phyloP scores from a whole-genome alignment of 2,888 invertebrate genomes.

The Sepiola atlantica region DNA sequence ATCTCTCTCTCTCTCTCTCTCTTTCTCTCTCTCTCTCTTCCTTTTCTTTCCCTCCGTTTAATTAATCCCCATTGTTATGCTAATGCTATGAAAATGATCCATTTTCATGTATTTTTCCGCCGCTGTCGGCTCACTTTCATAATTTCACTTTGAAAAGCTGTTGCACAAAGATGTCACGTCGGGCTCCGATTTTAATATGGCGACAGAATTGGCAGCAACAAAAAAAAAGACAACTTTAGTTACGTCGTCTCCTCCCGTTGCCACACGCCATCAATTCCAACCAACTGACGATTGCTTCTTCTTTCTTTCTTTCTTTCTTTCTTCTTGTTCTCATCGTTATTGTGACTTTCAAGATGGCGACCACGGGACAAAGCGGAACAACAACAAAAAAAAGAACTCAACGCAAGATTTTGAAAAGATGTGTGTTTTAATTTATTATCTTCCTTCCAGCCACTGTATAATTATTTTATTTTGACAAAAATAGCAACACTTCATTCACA shows the following conservation, averaged over 20 bases:
- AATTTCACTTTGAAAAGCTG: neutral
- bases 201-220: neutral
- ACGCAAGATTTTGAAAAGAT: neutral
- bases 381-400: neutral
- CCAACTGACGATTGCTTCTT: neutral
- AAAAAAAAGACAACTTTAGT: neutral
- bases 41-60: neutral
- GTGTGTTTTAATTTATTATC: neutral
- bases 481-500: too few species aligned
- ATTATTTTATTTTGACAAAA: too few species aligned
- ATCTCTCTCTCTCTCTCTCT: neutral
- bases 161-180: neutral
- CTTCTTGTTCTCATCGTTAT: neutral
- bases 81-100: neutral
- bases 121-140: neutral
- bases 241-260: too few species aligned
- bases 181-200: neutral
- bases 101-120: neutral
- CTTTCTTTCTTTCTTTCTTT: neutral
- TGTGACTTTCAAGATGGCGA: neutral
- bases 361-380: neutral
- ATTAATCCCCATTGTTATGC: neutral
- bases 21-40: too few species aligned
- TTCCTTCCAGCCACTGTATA: too few species aligned
- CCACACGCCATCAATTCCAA: neutral